phyloP scores from a whole-genome alignment of 2,113 vertebrate genomes.

The Morone chrysops region DNA sequence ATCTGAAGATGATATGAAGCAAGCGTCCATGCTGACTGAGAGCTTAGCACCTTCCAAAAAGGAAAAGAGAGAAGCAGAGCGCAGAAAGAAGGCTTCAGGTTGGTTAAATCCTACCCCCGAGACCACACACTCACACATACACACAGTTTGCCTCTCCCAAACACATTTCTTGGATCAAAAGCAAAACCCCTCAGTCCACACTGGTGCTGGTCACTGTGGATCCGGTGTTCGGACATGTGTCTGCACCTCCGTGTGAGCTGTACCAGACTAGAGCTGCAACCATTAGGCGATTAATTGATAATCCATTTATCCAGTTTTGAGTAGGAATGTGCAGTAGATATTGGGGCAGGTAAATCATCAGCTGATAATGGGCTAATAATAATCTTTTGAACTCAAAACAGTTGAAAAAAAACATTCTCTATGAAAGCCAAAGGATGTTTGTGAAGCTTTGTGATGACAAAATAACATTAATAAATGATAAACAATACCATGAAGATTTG shows the following conservation, averaged over 20 bases:
- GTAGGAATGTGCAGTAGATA: too few relatives aligned
- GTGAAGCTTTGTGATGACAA: too few relatives aligned
- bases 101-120: neutral
- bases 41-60: constrained; percentile 85
- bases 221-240: neutral
- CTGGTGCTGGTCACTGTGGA: neutral
- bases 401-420: too few relatives aligned
- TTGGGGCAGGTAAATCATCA: too few relatives aligned
- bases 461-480: too few relatives aligned
- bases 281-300: too few relatives aligned
- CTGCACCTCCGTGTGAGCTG: neutral
- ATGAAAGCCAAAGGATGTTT: too few relatives aligned
- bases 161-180: neutral
- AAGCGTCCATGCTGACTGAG: constrained; percentile 82
- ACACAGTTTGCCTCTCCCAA: neutral
- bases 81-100: constrained; percentile 93
- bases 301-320: too few relatives aligned
- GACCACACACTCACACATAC: neutral
- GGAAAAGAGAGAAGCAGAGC: constrained; percentile 92
- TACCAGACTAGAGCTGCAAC: too few relatives aligned
- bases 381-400: too few relatives aligned
- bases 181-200: neutral
- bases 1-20: constrained; percentile 94
- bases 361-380: too few relatives aligned
- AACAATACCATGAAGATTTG: too few relatives aligned